A percentile compares a stretch with the other conserved stretches of the same genome.
Conservation (phyloP, 2,888 invertebrate genomes). For the Mythimna pallens region DNA sequence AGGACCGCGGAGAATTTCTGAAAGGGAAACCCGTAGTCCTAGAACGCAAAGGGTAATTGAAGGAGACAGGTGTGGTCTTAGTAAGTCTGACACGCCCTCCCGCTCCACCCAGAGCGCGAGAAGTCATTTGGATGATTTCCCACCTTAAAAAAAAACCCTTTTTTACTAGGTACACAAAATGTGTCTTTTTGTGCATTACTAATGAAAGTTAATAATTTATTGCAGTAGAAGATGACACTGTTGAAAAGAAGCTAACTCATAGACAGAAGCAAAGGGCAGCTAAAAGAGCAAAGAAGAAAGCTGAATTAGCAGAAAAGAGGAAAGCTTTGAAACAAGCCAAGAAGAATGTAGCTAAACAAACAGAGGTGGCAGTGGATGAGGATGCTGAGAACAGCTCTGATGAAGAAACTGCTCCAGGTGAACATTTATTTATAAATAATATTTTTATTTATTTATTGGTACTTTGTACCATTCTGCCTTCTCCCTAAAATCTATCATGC, state of each 20-base stretch:
- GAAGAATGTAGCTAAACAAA: constrained; percentile 82
- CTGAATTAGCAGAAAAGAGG: constrained; percentile 83
- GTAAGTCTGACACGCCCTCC: no score
- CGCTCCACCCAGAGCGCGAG: no score
- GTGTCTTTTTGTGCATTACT: neutral
- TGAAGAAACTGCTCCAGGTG: constrained; percentile 79
- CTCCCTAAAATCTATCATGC: no score
- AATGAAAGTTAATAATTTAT: constrained; percentile 32
- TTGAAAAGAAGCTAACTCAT: constrained; percentile 91
- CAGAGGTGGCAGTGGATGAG: constrained; percentile 68
- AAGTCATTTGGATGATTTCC: no score
- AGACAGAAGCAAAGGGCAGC: constrained; percentile 93
- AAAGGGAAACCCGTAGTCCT: no score
- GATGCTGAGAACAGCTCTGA: constrained; percentile 74
- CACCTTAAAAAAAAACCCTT: no score
- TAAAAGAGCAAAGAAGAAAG: constrained; percentile 91
- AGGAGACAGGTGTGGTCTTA: no score
- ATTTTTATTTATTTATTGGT: no score
- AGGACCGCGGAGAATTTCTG: no score
- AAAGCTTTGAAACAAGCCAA: constrained; percentile 84
- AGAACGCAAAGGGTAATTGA: no score
- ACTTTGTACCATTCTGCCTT: no score
- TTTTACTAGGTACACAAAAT: neutral
- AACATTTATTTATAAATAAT: neutral
- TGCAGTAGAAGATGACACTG: constrained; percentile 88